Conservation (phyloP, 2,888 invertebrate species). For the Girardia tigrina region DNA sequence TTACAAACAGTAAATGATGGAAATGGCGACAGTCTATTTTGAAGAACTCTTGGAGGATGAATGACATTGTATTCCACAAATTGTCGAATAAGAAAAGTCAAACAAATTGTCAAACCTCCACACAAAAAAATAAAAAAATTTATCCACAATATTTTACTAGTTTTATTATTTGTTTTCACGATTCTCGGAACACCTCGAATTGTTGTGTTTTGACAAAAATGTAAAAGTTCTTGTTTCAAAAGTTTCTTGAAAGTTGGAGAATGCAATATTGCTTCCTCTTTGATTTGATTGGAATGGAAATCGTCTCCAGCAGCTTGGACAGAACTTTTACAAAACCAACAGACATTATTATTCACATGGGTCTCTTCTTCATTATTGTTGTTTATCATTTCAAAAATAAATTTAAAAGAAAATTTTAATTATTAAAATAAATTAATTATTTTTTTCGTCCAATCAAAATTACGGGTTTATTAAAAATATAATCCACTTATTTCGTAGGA, state of each 20-base stretch:
- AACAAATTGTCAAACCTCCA: constrained; percentile 33
- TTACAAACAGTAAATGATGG: constrained; percentile 37
- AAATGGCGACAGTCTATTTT: constrained; percentile 33
- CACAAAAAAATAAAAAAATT: constrained; percentile 36
- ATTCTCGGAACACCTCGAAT: constrained; percentile 36
- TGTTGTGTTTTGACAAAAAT: constrained; percentile 37
- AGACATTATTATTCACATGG: too few relatives aligned
- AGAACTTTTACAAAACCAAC: constrained; percentile 18
- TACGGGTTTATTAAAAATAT: too few relatives aligned
- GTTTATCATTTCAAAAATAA: too few relatives aligned
- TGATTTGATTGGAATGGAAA: not conserved
- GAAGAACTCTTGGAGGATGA: constrained; percentile 36
- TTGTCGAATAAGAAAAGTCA: constrained; percentile 35
- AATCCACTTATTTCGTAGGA: too few relatives aligned
- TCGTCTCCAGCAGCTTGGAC: not conserved
- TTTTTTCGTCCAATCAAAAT: too few relatives aligned
- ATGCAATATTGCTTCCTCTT: not conserved
- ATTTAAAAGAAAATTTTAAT: too few relatives aligned
- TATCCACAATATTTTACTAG: constrained; percentile 31
- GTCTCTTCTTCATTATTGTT: too few relatives aligned
- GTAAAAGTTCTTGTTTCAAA: constrained; percentile 27
- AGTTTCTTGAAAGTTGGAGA: not conserved
- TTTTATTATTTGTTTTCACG: constrained; percentile 28
- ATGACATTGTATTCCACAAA: constrained; percentile 36
- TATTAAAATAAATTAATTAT: too few relatives aligned